Evolutionary conservation across 2,797 vertebrate genomes (phyloP).

Genomic region (Remorina albescens): DNA sequence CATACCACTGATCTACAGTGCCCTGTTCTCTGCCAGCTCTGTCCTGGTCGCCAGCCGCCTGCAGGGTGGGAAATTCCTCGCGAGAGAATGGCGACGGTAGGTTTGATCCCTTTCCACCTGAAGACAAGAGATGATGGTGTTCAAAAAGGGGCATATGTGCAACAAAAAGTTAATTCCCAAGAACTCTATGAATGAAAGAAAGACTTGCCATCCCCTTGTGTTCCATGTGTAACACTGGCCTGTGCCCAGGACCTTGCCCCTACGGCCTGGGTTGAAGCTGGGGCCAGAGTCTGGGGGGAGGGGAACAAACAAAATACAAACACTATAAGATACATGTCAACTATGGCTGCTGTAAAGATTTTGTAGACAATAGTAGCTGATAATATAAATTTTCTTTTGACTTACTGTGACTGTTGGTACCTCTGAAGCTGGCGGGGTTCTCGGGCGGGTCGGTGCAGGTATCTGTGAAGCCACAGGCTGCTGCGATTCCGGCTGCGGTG

Average conservation of each 20-base stretch:
- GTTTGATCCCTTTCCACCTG: constrained; percentile 98
- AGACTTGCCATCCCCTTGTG: constrained; percentile 93
- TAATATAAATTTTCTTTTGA: background rate
- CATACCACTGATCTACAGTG: constrained; percentile 98
- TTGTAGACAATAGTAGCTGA: background rate
- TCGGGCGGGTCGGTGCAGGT: constrained; percentile 91
- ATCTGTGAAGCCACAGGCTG: constrained; percentile 94
- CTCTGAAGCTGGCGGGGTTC: constrained; percentile 93
- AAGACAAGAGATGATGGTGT: background rate
- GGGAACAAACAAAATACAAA: constrained; percentile 20
- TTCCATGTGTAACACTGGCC: constrained; percentile 95
- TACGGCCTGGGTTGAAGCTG: constrained; percentile 89
- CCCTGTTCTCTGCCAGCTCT: constrained; percentile 96
- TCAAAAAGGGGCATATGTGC: background rate
- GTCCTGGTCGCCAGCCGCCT: constrained; percentile 98
- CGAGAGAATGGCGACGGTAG: constrained; percentile 98
- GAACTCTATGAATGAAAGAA: background rate
- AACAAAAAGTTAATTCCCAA: background rate
- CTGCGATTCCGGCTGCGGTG: constrained; percentile 96
- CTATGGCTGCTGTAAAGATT: background rate
- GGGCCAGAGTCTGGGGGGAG: constrained; percentile 82
- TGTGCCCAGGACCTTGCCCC: constrained; percentile 97
- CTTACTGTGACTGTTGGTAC: constrained; percentile 64
- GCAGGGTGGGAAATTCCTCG: constrained; percentile 99
- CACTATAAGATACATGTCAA: background rate